These are phyloP conservation scores for Decapterus maruadsi DNA, from an alignment of 2,797 vertebrate genomes.

Conservation along the genomic window DNA sequence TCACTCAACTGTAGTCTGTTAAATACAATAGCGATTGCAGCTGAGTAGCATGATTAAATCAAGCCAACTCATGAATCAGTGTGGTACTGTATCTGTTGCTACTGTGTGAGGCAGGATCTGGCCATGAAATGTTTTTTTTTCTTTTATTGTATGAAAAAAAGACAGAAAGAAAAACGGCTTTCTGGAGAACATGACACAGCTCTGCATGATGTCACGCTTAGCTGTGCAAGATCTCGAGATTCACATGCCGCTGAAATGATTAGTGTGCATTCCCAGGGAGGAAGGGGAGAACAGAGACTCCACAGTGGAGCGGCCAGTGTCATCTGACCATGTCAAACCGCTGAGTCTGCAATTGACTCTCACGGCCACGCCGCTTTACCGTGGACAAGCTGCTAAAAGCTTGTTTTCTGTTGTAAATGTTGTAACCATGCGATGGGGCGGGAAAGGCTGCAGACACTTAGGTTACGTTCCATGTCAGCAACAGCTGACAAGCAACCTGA, in stretches of 20 bases:
- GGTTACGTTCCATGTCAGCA: neutral
- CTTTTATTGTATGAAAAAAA: neutral
- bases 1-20: neutral
- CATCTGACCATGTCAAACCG: conserved; percentile 71
- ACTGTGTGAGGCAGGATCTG: neutral
- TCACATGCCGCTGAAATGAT: conserved; percentile 51
- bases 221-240: conserved; percentile 28
- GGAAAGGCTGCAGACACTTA: conserved; percentile 23
- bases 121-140: neutral
- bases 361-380: conserved; percentile 26
- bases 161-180: conserved; percentile 20
- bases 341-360: conserved; percentile 62
- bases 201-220: conserved; percentile 24
- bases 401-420: conserved; percentile 7
- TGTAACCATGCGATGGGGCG: conserved; percentile 13
- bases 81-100: neutral
- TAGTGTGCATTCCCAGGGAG: conserved; percentile 40
- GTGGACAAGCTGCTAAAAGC: conserved; percentile 29
- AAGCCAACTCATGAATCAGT: conserved; percentile 8
- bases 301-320: conserved; percentile 40
- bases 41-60: conserved; percentile 11
- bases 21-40: neutral
- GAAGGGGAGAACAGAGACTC: conserved; percentile 35
- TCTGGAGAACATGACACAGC: neutral
- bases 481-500: neutral